Evolutionary conservation across 1,140 invertebrate genomes (phyloP), one percentile per base, ranked within the genome.

Genomic region (Glossosoma conforme): DNA sequence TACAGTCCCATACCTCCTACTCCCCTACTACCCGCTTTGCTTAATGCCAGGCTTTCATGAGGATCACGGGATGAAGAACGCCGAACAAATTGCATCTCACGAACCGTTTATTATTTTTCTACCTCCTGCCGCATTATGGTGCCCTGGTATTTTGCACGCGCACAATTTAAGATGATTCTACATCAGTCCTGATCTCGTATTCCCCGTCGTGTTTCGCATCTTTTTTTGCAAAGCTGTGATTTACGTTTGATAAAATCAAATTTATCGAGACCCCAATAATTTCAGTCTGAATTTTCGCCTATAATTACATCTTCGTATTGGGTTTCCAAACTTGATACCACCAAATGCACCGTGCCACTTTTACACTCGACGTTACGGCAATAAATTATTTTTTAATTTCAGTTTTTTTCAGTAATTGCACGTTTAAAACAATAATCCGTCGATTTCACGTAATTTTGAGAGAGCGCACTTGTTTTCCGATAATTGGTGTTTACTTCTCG

Each of bases 81-180:
- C 48, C 32, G 48, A 51, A 44, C 48, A 51, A 51, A 51, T 51
- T 51, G 48, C 48, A 51, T 44, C 48, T 44, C 48, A 51, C 48
- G 48, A 51, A 51, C 48, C 48, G 40, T 51, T 51, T 51, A 51
- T 51, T 51, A 51, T 37, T 44, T 42, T 51, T 50, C n/a, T 51
- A 44, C 48, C 41, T 51, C 32, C 48, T 13, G 36, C 37, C 21
- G 17, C 14, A 38, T 36, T 14, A 35, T 38, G 48, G 20, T 51
- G 28, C 41, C 48, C 41, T 30, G 41, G 41, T 51, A 51, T 51
- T 44, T 51, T 33, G 47, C 48, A 51, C 48, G 48, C 41, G 41
- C 24, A 51, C 41, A 37, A 51, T 51, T 51, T 51, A 44, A 51
- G 41, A 51, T 44, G 48, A 44, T 51, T 51, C 30, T 28, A 37